Conservation (phyloP, 2,797 vertebrate genomes). For the Typhlichthys subterraneus region DNA sequence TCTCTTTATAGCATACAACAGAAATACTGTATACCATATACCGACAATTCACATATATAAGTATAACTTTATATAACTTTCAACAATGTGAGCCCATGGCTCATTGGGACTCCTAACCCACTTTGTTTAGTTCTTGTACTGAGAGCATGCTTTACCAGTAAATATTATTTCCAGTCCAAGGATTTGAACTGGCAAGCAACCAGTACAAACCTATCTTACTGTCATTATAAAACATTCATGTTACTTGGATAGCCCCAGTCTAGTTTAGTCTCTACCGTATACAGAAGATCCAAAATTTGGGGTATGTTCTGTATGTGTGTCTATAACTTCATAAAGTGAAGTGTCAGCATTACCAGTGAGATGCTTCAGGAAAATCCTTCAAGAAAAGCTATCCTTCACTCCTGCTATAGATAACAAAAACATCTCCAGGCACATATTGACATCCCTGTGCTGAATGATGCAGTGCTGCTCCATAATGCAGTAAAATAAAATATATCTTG, state of each 20-base stretch:
- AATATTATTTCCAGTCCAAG: conserved; percentile 41
- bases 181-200: conserved; percentile 15
- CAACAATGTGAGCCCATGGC: too few relatives aligned
- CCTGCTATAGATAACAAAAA: conserved; percentile 46
- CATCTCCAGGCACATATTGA: conserved; percentile 62
- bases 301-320: conserved; percentile 26
- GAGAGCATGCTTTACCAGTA: conserved; percentile 20
- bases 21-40: too few relatives aligned
- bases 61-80: too few relatives aligned
- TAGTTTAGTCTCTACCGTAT: conserved; percentile 32
- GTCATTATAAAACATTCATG: conserved; percentile 13
- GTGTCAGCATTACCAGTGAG: conserved; percentile 50
- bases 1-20: too few relatives aligned
- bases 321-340: conserved; percentile 68
- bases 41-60: too few relatives aligned
- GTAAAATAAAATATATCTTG: neutral
- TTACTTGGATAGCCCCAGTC: conserved; percentile 34
- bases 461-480: conserved; percentile 34
- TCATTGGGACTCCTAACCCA: neutral
- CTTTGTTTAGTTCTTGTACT: neutral
- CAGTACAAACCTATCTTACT: too few relatives aligned
- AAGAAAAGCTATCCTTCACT: conserved; percentile 37
- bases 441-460: conserved; percentile 44
- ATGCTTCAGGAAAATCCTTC: conserved; percentile 50
- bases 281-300: conserved; percentile 2